Base-by-base conservation (phyloP, 2,797 vertebrate genomes). In the Halcyon smyrnensis region DNA sequence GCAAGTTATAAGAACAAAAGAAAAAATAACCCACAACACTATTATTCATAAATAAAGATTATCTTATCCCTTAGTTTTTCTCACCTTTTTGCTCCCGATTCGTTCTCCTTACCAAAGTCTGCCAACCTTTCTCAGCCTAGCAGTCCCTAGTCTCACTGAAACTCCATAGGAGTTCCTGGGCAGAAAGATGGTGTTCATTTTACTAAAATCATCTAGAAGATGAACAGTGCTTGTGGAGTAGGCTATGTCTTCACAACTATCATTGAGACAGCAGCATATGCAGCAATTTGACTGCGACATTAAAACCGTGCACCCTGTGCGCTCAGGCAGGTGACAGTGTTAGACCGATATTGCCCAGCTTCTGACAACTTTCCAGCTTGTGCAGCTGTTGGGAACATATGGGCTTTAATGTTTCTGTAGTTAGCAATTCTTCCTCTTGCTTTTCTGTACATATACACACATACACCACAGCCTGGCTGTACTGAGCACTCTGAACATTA, bases 351-450 rank as follows among this genome's bases (percentile, higher is more conserved):
- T 8, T 76, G 39, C 85, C 59, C 74, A 34, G 21, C 25, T 96
- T 48, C 79, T 73, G 51, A 84, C 83, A 86, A 37, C 53, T 84
- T 86, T 76, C 59, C 76, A 90, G 63, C 34, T 87, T 84, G 67
- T 76, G 39, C 68, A 88, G 87, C 80, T 96, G 77, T 70, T 68
- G 43, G 70, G 39, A 90, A 74, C 94, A 95, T 77, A 87, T 89
- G 91, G 59, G 9, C 25, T n/a, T 94, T 84, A 81, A 73, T 45
- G 15, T 73, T 81, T 74, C 77, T 83, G 76, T 54, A 34, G 25
- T 82, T 79, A 82, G 43, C 0, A 0, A 53, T 69, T 84, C 39
- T 76, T 73, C n/a, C 28, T 67, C 46, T 81, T 56, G 30, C n/a
- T 56, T 81, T 89, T 43, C 67, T 39, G 76, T 74, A 17, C 0